Evolutionary conservation across 2,113 vertebrate species (phyloP).

Genomic region (Xenopus tropicalis): DNA sequence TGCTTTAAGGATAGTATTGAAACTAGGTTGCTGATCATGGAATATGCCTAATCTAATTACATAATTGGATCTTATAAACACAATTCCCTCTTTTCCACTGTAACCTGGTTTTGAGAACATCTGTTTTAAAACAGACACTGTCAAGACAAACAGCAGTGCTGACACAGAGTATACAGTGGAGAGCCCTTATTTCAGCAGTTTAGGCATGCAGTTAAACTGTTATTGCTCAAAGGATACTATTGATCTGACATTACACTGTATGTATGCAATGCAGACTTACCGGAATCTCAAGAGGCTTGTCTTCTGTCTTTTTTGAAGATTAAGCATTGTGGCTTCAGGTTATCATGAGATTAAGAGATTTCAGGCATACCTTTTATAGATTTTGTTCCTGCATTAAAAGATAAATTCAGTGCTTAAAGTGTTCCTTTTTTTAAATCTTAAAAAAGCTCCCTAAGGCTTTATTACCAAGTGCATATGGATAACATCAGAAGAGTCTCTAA

Average conservation of each 20-base stretch:
- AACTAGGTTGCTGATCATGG: neutral
- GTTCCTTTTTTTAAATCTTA: too few relatives aligned
- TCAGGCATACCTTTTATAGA: conserved; percentile 40
- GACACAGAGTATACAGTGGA: conserved; percentile 11
- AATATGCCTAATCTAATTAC: conserved; percentile 1
- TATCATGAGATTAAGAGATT: conserved; percentile 43
- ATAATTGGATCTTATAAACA: conserved; percentile 4
- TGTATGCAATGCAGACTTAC: conserved; percentile 29
- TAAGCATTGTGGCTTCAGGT: conserved; percentile 35
- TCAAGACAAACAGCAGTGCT: conserved; percentile 20
- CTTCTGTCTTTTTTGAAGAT: conserved; percentile 33
- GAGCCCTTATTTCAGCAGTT: conserved; percentile 16
- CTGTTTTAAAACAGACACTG: conserved; percentile 22
- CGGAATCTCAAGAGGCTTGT: conserved; percentile 32
- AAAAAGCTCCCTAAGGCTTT: too few relatives aligned
- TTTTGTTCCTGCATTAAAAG: conserved; percentile 33
- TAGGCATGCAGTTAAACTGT: conserved; percentile 21
- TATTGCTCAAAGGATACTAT: conserved; percentile 8
- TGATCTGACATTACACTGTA: conserved; percentile 33
- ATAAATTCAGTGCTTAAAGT: conserved; percentile 18
- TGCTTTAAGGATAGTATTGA: neutral
- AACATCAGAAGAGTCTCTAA: too few relatives aligned
- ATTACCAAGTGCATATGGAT: too few relatives aligned
- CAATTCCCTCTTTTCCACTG: conserved; percentile 1
- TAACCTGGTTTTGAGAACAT: conserved; percentile 21